Conservation (phyloP, 1,140 invertebrate species). For the Amyelois transitella region DNA sequence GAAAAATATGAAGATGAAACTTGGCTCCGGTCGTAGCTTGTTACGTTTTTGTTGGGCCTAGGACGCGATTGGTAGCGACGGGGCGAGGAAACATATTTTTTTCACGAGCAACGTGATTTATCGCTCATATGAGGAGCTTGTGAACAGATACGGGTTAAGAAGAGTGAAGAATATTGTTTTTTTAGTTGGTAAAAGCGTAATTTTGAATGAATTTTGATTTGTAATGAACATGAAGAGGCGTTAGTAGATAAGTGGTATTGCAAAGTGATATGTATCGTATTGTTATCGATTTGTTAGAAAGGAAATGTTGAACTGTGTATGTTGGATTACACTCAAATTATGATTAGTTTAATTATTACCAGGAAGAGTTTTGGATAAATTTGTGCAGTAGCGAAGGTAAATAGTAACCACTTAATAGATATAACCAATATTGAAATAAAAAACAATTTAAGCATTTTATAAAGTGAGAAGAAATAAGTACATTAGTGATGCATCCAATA, state of each 20-base stretch:
- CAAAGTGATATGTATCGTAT: too few species aligned
- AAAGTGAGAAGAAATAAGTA: not conserved
- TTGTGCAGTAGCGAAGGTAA: too few species aligned
- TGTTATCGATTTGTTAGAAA: too few species aligned
- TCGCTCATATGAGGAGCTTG: constrained; percentile 5
- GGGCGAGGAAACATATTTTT: constrained; percentile 16
- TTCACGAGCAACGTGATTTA: constrained; percentile 24
- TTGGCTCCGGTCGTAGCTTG: constrained; percentile 18
- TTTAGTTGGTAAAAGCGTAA: not conserved
- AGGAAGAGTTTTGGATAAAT: too few species aligned
- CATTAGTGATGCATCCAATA: not conserved
- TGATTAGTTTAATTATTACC: too few species aligned
- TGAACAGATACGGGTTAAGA: not conserved
- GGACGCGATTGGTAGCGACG: constrained; percentile 16
- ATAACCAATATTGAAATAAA: too few species aligned
- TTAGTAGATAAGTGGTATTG: too few species aligned
- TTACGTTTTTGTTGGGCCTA: constrained; percentile 31
- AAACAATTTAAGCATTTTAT: not conserved
- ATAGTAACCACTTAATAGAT: too few species aligned
- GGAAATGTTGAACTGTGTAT: too few species aligned
- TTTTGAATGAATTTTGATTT: not conserved
- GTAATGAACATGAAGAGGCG: not conserved
- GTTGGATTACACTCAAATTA: too few species aligned
- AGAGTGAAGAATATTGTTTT: not conserved
- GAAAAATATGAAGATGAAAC: constrained; percentile 37